phyloP scores from a whole-genome alignment of 2,113 vertebrate genomes.

The Hydrolagus affinis region DNA sequence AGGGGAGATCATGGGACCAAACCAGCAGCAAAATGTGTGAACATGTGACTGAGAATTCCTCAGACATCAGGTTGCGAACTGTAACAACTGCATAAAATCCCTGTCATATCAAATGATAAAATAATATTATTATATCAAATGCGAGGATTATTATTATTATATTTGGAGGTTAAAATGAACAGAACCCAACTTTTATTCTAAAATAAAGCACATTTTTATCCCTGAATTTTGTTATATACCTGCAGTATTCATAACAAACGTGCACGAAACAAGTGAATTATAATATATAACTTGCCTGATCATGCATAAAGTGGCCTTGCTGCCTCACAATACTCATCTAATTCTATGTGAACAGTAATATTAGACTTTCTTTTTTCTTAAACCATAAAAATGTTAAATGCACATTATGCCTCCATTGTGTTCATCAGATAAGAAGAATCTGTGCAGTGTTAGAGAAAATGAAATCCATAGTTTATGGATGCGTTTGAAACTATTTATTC shows the following conservation, averaged over 20 bases:
- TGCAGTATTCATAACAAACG: background rate
- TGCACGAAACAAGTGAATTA: background rate
- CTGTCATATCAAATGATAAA: background rate
- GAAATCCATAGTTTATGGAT: background rate
- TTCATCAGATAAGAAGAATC: background rate
- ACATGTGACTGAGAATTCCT: too few relatives aligned
- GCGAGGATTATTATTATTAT: background rate
- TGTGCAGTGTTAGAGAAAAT: background rate
- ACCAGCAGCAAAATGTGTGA: too few relatives aligned
- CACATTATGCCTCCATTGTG: background rate
- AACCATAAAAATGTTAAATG: background rate
- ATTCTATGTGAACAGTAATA: background rate
- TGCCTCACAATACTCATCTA: background rate
- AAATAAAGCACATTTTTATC: background rate
- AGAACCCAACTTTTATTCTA: background rate
- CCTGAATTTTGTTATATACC: too few relatives aligned
- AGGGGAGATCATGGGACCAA: too few relatives aligned
- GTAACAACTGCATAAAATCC: background rate
- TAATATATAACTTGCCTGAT: background rate
- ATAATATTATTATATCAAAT: background rate
- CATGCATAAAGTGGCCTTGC: background rate
- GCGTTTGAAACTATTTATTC: background rate
- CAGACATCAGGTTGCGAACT: too few relatives aligned
- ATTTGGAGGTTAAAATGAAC: background rate
- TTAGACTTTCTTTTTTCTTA: background rate